Evolutionary conservation across 2,113 vertebrate genomes (phyloP), one percentile per base, ranked within the genome.

Genomic region (Vulpes lagopus): DNA sequence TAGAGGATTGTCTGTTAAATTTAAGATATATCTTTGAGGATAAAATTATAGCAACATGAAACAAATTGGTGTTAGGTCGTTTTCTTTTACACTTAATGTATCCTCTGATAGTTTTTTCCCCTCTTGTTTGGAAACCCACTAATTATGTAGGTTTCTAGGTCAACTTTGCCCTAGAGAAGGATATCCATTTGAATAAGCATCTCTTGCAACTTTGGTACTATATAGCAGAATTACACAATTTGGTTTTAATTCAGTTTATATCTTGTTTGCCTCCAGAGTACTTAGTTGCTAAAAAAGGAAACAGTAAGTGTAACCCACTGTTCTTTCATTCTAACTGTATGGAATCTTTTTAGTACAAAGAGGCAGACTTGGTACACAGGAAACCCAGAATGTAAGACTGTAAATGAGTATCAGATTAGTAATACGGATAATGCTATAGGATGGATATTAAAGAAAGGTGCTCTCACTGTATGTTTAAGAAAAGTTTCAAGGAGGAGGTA

Each of bases 181-280:
- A 96, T 93, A 82, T 91, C 19, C 14, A 79, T 84, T 94, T 95
- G 89, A 82, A 22, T 84, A 78, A 16, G 73, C 53, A 79, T 94
- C 27, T 94, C 49, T 82, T 91, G 64, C 65, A 96, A 20, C 64
- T 90, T 90, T 78, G 8, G 8, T 93, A 71, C 64, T 71, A 4
- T 71, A 35, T 55, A 78, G n/a, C 35, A 85, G 53, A 82, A 92
- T 60, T 76, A 4, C 8, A 64, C 95, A 86, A 38, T 84, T 96
- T 87, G n/a, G 43, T 90, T 96, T 97, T 96, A 83, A 79, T 92
- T 96, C 57, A 73, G 0, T 97, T 96, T 93, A 51, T 95, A 80
- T 85, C 30, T 93, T 89, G 3, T 91, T 96, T 96, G 60, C 55
- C 15, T 96, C 11, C 57, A 91, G 57, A 95, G 30, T 89, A 76